Evolutionary conservation across 2,113 vertebrate genomes (phyloP), one percentile per base, ranked within the genome.

Genomic region (Plestiodon gilberti): DNA sequence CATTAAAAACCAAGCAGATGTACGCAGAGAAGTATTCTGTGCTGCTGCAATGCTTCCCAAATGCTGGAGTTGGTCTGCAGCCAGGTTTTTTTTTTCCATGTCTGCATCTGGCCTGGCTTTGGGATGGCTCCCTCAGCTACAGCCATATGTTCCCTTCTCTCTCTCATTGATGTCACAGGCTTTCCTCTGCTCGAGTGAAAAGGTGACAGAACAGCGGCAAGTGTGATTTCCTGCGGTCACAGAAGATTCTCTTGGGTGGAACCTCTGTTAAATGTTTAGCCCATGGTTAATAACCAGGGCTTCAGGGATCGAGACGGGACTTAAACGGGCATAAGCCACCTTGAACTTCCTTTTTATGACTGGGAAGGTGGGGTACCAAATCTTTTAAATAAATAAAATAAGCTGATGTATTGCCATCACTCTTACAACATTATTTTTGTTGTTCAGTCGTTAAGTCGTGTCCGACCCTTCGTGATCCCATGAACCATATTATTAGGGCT

Each of bases 141-240:
- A 86, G 77, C 77, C 84, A 86, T 86, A 80, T 86, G 84, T 80
- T 86, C 77, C 77, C 67, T 80, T 86, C 76, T 85, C 84, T 78
- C 38, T 69, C 80, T 67, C 75, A 86, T 73, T 80, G 77, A 86
- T 80, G 67, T 86, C 84, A 86, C 84, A 86, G 78, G 57, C 33
- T 86, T 86, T 62, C 52, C 40, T 80, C 76, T 48, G 52, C 33
- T 70, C 64, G 30, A 59, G 65, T 22, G 59, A 80, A 35, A 62
- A 35, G 55, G 62, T n/a, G 30, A 71, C 33, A 62, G 77, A 84
- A 77, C 40, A 28, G 61, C 28, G 22, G 25, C 15, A 52, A 25
- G 25, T 48, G 30, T 80, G n/a, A 73, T 86, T 86, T 73, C 38
- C 35, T 86, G 28, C 23, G 40, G 57, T 11, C 7, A 61, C 18